A percentile compares a stretch with the other conserved stretches of the same genome.
These are phyloP conservation scores for Zeuzera pyrina DNA, from an alignment of 2,888 invertebrate genomes.

Conservation along the genomic window DNA sequence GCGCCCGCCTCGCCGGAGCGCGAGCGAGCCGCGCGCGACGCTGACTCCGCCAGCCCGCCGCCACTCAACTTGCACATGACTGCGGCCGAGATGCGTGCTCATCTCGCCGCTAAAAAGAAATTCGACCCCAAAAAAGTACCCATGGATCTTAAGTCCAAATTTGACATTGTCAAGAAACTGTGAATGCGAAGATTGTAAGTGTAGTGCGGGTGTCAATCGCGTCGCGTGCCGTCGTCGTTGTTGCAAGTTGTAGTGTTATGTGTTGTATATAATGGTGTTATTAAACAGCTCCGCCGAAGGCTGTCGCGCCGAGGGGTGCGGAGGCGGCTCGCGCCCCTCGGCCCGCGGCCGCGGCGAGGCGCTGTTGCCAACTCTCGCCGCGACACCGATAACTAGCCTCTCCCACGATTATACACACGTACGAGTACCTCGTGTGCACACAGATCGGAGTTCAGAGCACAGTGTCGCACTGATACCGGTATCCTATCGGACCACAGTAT, in stretches of 20 bases:
- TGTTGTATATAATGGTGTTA: slow-evolving; percentile 13
- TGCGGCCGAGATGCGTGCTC: slow-evolving; percentile 92
- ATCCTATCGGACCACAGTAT: slow-evolving; percentile 1
- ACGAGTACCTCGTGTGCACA: neutral
- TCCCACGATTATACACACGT: neutral
- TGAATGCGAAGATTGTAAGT: slow-evolving; percentile 44
- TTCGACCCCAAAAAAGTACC: slow-evolving; percentile 92
- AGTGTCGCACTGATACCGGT: slow-evolving; percentile 15
- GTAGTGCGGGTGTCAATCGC: neutral
- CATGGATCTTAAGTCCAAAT: slow-evolving; percentile 93
- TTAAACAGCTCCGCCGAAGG: slow-evolving; percentile 1
- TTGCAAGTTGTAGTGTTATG: slow-evolving; percentile 12
- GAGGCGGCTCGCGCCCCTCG: slow-evolving; percentile 18
- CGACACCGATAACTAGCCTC: slow-evolving; percentile 5
- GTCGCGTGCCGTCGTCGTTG: slow-evolving; percentile 10
- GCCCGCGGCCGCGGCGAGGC: slow-evolving; percentile 16
- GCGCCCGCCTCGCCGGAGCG: slow-evolving; percentile 13
- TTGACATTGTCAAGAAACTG: slow-evolving; percentile 94
- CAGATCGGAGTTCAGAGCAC: slow-evolving; percentile 10
- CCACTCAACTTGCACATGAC: slow-evolving; percentile 89
- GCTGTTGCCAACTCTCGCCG: slow-evolving; percentile 20
- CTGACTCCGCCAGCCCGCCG: slow-evolving; percentile 17
- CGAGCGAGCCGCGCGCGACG: slow-evolving; percentile 1
- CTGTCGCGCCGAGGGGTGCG: slow-evolving; percentile 8
- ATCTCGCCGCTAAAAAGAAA: slow-evolving; percentile 88